Conservation (phyloP, 2,797 vertebrate genomes). For the Neoniphon sammara region DNA sequence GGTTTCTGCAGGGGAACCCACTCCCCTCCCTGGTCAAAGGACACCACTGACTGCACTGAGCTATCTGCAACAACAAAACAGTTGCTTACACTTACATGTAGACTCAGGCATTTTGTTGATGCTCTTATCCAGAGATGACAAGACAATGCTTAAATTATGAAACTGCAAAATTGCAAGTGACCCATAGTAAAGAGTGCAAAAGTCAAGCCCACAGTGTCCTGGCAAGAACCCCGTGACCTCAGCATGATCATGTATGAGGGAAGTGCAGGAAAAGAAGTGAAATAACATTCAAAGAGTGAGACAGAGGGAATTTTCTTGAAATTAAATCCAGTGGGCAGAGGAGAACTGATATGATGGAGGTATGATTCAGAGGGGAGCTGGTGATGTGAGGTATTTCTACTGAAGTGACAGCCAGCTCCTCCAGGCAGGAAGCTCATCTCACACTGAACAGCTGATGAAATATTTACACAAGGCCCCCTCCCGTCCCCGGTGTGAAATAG, state of each 20-base stretch:
- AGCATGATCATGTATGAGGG: neutral
- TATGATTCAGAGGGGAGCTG: conserved; percentile 18
- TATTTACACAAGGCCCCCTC: conserved; percentile 59
- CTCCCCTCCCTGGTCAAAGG: conserved; percentile 93
- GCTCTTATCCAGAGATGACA: neutral
- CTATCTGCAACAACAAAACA: conserved; percentile 80
- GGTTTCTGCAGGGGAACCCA: conserved; percentile 91
- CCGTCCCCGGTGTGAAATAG: conserved; percentile 53
- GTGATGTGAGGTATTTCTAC: conserved; percentile 40
- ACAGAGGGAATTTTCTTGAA: neutral
- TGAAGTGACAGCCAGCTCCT: conserved; percentile 38
- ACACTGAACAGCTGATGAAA: conserved; percentile 72
- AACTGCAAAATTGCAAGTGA: neutral
- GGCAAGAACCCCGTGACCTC: neutral
- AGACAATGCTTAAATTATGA: neutral
- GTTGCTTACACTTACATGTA: conserved; percentile 2
- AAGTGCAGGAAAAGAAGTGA: neutral
- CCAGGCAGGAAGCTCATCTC: conserved; percentile 52
- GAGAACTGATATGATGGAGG: neutral
- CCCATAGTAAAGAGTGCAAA: neutral
- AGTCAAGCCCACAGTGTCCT: neutral
- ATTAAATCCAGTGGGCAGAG: neutral
- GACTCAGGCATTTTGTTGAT: neutral
- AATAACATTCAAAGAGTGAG: neutral
- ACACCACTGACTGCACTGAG: conserved; percentile 92